Evolutionary conservation across 2,797 vertebrate genomes (phyloP).

Genomic region (Vultur gryphus): DNA sequence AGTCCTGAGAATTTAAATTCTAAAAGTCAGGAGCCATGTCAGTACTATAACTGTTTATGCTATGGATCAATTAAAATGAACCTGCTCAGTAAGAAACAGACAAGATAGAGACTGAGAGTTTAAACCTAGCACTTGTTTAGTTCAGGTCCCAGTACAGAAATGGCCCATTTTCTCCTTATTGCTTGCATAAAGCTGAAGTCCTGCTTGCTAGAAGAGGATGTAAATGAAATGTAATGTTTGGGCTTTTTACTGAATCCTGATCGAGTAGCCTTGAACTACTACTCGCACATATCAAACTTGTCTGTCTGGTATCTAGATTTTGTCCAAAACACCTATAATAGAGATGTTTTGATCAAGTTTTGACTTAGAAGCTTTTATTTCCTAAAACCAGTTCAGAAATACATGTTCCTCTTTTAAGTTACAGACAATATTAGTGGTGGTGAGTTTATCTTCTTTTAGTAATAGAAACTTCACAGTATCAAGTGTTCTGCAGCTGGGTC

Average conservation of each 20-base stretch:
- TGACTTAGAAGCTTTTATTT: neutral
- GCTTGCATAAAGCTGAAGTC: neutral
- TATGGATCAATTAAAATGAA: neutral
- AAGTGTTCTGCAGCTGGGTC: neutral
- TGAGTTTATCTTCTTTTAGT: neutral
- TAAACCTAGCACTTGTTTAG: neutral
- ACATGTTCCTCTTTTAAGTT: neutral
- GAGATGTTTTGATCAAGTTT: neutral
- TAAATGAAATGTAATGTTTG: neutral
- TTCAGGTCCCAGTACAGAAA: neutral
- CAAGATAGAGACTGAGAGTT: neutral
- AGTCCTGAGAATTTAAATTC: neutral
- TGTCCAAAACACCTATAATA: neutral
- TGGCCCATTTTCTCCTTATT: neutral
- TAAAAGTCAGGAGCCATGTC: neutral
- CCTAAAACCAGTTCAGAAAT: neutral
- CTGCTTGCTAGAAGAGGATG: neutral
- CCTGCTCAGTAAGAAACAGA: neutral
- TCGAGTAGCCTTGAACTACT: neutral
- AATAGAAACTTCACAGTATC: neutral
- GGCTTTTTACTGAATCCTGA: neutral
- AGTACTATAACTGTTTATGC: neutral
- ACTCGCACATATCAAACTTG: neutral
- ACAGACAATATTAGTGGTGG: neutral
- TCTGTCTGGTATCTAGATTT: neutral